Percentiles rank a stretch among this genome's conserved stretches.
These are phyloP conservation scores for Lysandra bellargus DNA, from an alignment of 2,888 invertebrate genomes.

Conservation along the genomic window DNA sequence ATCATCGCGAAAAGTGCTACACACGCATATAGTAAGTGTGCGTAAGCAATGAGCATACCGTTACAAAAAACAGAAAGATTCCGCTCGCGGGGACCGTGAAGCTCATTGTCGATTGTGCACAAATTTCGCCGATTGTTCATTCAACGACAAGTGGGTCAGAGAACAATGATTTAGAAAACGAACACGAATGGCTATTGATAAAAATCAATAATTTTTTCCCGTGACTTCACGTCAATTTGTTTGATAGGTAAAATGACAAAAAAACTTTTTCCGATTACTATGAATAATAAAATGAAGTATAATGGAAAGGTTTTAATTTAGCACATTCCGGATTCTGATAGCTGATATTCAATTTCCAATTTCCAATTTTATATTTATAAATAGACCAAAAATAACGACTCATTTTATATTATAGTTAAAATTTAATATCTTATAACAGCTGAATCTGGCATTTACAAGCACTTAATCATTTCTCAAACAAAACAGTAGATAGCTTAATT, in stretches of 20 bases:
- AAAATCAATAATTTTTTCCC: conserved; percentile 15
- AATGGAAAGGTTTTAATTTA: too few species aligned
- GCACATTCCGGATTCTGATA: too few species aligned
- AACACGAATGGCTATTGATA: conserved; percentile 16
- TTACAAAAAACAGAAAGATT: conserved; percentile 15
- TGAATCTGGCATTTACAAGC: too few species aligned
- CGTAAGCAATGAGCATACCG: not conserved
- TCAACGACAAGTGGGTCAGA: conserved; percentile 26
- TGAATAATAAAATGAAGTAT: too few species aligned
- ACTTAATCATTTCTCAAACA: too few species aligned
- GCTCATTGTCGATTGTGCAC: conserved; percentile 29
- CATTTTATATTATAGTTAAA: too few species aligned
- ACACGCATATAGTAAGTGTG: not conserved
- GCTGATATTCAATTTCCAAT: too few species aligned
- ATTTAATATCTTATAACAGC: too few species aligned
- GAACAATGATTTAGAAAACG: conserved; percentile 30
- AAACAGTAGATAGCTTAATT: too few species aligned
- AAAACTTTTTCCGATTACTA: not conserved
- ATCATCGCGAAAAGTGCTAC: not conserved
- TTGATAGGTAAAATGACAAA: not conserved
- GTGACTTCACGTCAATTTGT: not conserved
- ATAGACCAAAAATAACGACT: too few species aligned
- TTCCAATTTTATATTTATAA: too few species aligned
- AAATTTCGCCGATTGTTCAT: conserved; percentile 31
- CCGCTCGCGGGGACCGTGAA: conserved; percentile 21